A percentile compares a stretch with the other conserved stretches of the same genome.
These are phyloP conservation scores for Cantharis nigra DNA, from an alignment of 2,888 invertebrate species.

Conservation along the genomic window DNA sequence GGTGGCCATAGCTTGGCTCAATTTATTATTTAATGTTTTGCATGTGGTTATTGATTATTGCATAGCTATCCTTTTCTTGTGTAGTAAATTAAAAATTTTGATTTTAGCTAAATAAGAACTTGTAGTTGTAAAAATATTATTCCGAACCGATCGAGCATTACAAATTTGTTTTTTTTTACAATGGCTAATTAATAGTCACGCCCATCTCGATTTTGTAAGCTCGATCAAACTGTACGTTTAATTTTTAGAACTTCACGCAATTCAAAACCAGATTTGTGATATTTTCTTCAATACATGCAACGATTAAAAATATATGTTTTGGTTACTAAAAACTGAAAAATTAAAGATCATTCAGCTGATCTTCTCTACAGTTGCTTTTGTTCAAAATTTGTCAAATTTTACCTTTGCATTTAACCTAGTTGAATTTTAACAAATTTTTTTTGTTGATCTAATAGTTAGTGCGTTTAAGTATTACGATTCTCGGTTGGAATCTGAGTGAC, in stretches of 20 bases:
- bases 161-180: background rate
- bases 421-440: no score
- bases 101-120: background rate
- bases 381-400: no score
- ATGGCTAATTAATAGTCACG: background rate
- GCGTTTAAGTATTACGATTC: no score
- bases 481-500: no score
- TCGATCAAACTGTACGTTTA: background rate
- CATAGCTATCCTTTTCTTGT: conserved; percentile 11
- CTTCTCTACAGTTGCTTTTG: no score
- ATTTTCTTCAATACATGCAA: background rate
- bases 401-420: no score
- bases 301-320: background rate
- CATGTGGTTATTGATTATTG: conserved; percentile 29
- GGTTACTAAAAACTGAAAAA: background rate
- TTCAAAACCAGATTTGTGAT: background rate
- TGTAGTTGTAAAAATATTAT: background rate
- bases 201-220: background rate
- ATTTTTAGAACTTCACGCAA: background rate
- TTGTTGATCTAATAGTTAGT: no score
- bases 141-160: background rate
- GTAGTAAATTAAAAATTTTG: background rate
- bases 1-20: conserved; percentile 31
- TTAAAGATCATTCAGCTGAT: no score
- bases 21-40: conserved; percentile 27